phyloP scores from a whole-genome alignment of 2,888 invertebrate species.

The Nomada ruficornis region DNA sequence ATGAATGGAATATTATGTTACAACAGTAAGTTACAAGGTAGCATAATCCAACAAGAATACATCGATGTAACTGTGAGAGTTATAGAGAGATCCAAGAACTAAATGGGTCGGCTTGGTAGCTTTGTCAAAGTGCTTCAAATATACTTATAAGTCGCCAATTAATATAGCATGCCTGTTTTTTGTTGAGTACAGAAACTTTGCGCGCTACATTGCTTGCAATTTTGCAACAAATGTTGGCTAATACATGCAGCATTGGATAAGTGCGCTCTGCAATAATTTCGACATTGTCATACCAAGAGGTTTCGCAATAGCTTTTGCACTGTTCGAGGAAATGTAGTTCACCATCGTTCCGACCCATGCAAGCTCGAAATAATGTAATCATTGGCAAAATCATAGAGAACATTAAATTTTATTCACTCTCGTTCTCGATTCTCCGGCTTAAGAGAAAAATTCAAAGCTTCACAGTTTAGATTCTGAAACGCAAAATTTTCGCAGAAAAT shows the following conservation, averaged over 20 bases:
- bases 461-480: not conserved
- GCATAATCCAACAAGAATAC: constrained; percentile 73
- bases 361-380: constrained; percentile 49
- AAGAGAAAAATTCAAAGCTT: not conserved
- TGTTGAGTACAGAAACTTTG: not conserved
- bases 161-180: constrained; percentile 1
- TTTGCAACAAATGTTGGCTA: not conserved
- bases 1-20: constrained; percentile 75
- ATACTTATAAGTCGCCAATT: constrained; percentile 6
- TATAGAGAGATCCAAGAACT: constrained; percentile 60
- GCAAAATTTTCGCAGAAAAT: not conserved
- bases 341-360: constrained; percentile 54
- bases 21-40: constrained; percentile 77
- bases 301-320: constrained; percentile 3
- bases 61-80: constrained; percentile 63
- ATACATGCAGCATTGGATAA: constrained; percentile 7
- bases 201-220: not conserved
- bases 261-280: not conserved
- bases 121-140: not conserved
- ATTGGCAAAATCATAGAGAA: constrained; percentile 24
- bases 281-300: constrained; percentile 9
- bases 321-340: not conserved
- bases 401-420: constrained; percentile 7
- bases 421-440: not conserved
- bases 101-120: constrained; percentile 51